Conservation (phyloP, 2,113 vertebrate genomes). For the Tragelaphus scriptus region DNA sequence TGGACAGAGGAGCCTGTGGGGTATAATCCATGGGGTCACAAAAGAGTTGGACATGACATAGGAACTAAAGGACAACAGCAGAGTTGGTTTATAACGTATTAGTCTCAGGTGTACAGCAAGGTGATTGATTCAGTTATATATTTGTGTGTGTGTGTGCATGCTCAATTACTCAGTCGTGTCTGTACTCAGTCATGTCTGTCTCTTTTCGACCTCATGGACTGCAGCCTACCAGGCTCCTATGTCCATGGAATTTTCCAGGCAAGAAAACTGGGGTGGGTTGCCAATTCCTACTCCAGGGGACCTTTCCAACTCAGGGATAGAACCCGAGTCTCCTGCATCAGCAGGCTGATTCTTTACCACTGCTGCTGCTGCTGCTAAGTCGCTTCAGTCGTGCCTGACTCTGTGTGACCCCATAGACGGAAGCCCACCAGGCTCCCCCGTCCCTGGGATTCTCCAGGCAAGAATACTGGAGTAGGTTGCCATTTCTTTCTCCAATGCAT, state of each 20-base stretch:
- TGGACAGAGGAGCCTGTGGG: neutral
- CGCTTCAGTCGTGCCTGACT: no score
- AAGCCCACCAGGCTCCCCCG: no score
- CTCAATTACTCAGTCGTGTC: neutral
- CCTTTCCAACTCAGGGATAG: neutral
- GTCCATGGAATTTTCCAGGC: neutral
- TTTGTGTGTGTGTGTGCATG: fast-evolving
- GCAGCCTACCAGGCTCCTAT: neutral
- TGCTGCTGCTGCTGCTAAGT: no score
- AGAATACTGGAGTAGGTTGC: no score
- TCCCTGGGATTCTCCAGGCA: no score
- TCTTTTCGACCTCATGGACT: neutral
- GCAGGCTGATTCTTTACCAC: neutral
- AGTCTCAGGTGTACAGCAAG: neutral
- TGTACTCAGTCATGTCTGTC: neutral
- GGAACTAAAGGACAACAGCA: neutral
- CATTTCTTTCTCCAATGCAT: no score
- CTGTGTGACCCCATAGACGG: no score
- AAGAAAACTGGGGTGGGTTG: neutral
- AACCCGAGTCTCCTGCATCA: neutral
- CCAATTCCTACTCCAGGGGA: neutral
- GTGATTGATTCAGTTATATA: neutral
- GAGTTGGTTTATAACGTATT: neutral
- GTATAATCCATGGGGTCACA: neutral
- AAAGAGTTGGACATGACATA: fast-evolving